phyloP scores from a whole-genome alignment of 1,140 invertebrate genomes.

The Periplaneta americana region DNA sequence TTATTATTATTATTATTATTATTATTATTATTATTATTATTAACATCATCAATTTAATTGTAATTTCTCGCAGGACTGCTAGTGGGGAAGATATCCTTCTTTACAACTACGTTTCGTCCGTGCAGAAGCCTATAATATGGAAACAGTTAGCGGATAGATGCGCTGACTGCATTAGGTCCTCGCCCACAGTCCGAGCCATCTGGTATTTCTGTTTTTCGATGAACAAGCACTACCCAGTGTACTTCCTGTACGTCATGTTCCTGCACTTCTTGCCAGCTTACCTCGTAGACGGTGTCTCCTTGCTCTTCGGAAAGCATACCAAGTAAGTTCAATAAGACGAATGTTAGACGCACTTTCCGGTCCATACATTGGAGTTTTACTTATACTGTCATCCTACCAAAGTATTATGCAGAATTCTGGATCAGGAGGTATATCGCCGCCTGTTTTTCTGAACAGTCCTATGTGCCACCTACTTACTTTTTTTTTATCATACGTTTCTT shows the following conservation, averaged over 20 bases:
- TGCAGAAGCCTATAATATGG: conserved; percentile 40
- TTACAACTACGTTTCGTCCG: conserved; percentile 41
- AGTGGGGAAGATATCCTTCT: conserved; percentile 36
- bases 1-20: no score
- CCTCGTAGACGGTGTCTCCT: conserved; percentile 53
- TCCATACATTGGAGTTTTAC: no score
- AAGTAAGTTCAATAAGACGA: no score
- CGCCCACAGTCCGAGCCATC: conserved; percentile 39
- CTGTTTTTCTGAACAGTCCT: no score
- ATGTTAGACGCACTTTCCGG: no score
- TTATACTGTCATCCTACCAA: no score
- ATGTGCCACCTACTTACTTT: no score
- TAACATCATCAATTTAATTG: no score
- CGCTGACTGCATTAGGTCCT: conserved; percentile 34
- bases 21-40: no score
- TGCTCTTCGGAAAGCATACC: conserved; percentile 56
- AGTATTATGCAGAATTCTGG: no score
- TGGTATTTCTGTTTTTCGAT: conserved; percentile 50
- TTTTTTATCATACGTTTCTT: no score
- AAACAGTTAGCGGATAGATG: conserved; percentile 39
- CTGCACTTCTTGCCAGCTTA: conserved; percentile 61
- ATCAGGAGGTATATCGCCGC: no score
- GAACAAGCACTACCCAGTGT: conserved; percentile 44
- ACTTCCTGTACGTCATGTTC: conserved; percentile 45
- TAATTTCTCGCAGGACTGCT: conserved; percentile 30